Evolutionary conservation across 2,888 invertebrate species (phyloP).

Genomic region (Pseudolycoriella hygida): DNA sequence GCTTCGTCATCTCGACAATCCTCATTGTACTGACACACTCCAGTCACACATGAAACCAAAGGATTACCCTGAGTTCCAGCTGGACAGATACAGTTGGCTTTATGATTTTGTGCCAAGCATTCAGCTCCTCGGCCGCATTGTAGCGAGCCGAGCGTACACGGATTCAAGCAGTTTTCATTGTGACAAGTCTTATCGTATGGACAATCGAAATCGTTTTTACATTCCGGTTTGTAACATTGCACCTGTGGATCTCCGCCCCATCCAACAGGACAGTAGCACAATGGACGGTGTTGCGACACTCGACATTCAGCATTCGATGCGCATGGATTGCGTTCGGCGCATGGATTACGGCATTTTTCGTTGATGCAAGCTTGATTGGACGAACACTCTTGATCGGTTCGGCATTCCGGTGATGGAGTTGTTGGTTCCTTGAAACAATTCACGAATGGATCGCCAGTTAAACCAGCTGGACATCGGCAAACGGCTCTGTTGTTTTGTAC

Average conservation of each 20-base stretch:
- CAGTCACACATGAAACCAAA: slow-evolving; percentile 60
- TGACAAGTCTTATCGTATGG: slow-evolving; percentile 69
- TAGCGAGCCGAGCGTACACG: slow-evolving; percentile 44
- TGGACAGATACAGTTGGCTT: slow-evolving; percentile 67
- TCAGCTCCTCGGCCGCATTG: slow-evolving; percentile 65
- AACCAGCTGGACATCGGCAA: slow-evolving; percentile 56
- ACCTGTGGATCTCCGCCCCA: slow-evolving; percentile 78
- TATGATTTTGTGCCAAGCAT: slow-evolving; percentile 57
- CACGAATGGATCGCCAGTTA: slow-evolving; percentile 63
- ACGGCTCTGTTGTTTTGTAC: slow-evolving; percentile 57
- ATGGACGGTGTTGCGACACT: slow-evolving; percentile 58
- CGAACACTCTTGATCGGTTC: slow-evolving; percentile 55
- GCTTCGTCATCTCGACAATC: slow-evolving; percentile 73
- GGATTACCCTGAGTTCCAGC: slow-evolving; percentile 73
- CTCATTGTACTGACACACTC: slow-evolving; percentile 73
- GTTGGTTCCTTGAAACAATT: slow-evolving; percentile 37
- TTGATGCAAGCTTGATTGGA: slow-evolving; percentile 63
- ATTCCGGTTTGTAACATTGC: slow-evolving; percentile 73
- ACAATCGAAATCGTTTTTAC: slow-evolving; percentile 60
- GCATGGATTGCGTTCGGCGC: slow-evolving; percentile 57
- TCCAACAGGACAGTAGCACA: slow-evolving; percentile 67
- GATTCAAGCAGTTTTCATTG: slow-evolving; percentile 62
- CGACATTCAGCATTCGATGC: slow-evolving; percentile 65
- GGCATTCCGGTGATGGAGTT: slow-evolving; percentile 46
- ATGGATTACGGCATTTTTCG: slow-evolving; percentile 64